A percentile compares a stretch with the other conserved stretches of the same genome.
These are phyloP conservation scores for Trachythela sp. DNA, from an alignment of 64 coral and sea anemone genomes.

Conservation along the genomic window DNA sequence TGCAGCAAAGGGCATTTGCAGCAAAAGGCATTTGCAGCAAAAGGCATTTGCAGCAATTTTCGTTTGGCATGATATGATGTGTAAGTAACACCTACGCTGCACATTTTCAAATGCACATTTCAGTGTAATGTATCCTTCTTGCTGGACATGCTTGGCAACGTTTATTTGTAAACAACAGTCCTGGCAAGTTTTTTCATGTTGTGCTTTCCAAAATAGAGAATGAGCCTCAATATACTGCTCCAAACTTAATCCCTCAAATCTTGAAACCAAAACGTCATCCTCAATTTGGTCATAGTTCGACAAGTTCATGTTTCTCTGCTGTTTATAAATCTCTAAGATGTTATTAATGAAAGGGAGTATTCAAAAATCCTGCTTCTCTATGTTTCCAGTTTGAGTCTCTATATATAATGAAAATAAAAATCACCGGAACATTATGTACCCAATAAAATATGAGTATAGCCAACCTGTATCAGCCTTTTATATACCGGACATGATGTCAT, in stretches of 20 bases:
- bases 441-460: no score
- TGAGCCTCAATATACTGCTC: no score
- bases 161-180: constrained; percentile 20
- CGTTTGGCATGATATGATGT: constrained; percentile 11
- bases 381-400: no score
- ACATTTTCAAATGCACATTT: constrained; percentile 37
- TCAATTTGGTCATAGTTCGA: constrained; percentile 11
- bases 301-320: constrained; percentile 15
- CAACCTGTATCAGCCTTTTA: no score
- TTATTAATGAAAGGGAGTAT: background rate
- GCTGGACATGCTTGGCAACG: background rate
- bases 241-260: no score
- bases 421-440: no score
- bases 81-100: no score
- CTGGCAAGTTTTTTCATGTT: background rate
- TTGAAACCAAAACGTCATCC: no score
- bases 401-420: no score
- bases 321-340: background rate
- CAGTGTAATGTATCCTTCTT: constrained; percentile 44
- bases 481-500: no score
- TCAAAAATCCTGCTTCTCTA: background rate
- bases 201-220: constrained; percentile 6
- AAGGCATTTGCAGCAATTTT: constrained; percentile 1
- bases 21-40: constrained; percentile 35
- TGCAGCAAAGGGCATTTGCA: constrained; percentile 39